A percentile compares a stretch with the other conserved stretches of the same genome.
Evolutionary conservation across 2,888 invertebrate species (phyloP).

Genomic region (Nipponacmea schrenckii): DNA sequence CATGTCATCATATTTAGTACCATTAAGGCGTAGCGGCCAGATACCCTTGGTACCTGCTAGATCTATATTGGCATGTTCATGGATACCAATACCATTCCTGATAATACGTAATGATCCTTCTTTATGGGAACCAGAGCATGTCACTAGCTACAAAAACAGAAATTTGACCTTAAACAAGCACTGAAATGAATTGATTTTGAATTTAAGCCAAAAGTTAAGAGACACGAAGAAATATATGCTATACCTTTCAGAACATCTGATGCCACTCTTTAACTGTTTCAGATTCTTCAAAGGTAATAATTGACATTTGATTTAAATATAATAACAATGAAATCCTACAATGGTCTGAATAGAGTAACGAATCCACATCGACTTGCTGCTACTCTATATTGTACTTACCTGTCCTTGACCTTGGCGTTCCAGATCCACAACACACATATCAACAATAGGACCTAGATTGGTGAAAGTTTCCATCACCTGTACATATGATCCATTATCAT

Average conservation of each 20-base stretch:
- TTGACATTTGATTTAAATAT: too few species aligned
- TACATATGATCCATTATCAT: constrained; percentile 88
- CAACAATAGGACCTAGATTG: constrained; percentile 96
- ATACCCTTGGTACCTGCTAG: constrained; percentile 95
- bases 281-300: too few species aligned
- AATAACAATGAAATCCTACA: too few species aligned
- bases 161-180: background rate
- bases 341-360: too few species aligned
- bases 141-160: constrained; percentile 77
- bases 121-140: constrained; percentile 96
- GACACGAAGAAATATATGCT: too few species aligned
- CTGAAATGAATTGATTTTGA: too few species aligned
- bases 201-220: too few species aligned
- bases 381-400: too few species aligned
- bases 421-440: constrained; percentile 97
- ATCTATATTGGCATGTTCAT: constrained; percentile 97
- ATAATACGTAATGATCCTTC: constrained; percentile 97
- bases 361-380: too few species aligned
- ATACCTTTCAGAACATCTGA: too few species aligned
- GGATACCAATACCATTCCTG: constrained; percentile 97
- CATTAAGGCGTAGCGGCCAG: constrained; percentile 89
- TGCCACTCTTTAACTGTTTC: too few species aligned
- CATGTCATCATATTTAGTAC: constrained; percentile 79
- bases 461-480: constrained; percentile 96
- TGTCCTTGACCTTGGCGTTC: constrained; percentile 90